Evolutionary conservation across 1,140 invertebrate species (phyloP).

Genomic region (Aporrectodea caliginosa): DNA sequence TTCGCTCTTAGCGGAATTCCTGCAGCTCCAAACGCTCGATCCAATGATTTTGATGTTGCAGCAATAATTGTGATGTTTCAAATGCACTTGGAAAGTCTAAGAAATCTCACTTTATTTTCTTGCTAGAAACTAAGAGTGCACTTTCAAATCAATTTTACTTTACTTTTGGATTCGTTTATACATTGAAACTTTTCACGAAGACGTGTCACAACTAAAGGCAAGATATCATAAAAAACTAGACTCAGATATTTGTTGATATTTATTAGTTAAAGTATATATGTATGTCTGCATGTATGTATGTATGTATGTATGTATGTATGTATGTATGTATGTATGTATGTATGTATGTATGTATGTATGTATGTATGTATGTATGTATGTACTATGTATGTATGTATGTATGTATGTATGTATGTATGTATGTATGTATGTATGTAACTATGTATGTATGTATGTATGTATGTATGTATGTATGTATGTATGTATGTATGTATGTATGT

Average conservation of each 20-base stretch:
- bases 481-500: too few species aligned
- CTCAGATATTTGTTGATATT: neutral
- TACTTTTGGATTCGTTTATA: neutral
- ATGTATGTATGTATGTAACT: too few species aligned
- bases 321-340: neutral
- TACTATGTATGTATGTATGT: too few species aligned
- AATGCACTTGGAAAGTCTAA: too few species aligned
- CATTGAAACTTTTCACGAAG: neutral
- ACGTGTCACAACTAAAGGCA: neutral
- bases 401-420: too few species aligned
- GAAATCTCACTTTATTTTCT: neutral
- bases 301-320: neutral
- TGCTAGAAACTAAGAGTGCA: neutral
- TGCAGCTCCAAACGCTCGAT: too few species aligned
- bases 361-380: slow-evolving; percentile 4
- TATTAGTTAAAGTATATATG: neutral
- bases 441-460: too few species aligned
- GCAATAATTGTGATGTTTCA: neutral
- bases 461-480: too few species aligned
- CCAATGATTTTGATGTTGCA: too few species aligned
- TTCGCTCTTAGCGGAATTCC: too few species aligned
- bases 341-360: slow-evolving; percentile 1
- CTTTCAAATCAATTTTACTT: neutral
- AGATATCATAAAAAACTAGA: neutral
- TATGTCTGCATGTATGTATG: neutral